Evolutionary conservation across 2,113 vertebrate genomes (phyloP).

Genomic region (Tympanuchus pallidicinctus): DNA sequence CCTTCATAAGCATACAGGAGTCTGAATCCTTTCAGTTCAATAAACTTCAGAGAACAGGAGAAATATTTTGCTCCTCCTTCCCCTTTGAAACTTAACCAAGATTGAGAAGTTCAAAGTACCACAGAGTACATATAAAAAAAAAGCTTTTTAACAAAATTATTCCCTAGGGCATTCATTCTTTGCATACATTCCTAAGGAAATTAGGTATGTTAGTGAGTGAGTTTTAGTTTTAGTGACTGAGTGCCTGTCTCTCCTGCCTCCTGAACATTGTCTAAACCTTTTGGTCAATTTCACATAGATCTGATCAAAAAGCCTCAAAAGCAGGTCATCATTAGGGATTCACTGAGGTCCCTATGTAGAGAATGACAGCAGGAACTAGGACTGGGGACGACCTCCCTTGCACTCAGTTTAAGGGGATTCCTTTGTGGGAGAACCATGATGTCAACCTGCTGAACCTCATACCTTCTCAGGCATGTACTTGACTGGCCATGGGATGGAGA

Average conservation of each 20-base stretch:
- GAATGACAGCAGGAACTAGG: background rate
- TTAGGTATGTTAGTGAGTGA: background rate
- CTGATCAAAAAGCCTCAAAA: background rate
- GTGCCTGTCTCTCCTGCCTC: background rate
- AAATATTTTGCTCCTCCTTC: background rate
- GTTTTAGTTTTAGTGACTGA: background rate
- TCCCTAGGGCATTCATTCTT: background rate
- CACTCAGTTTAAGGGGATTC: background rate
- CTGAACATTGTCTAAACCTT: background rate
- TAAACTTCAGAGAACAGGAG: background rate
- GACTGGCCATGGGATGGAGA: background rate
- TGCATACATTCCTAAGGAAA: background rate
- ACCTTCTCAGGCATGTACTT: background rate
- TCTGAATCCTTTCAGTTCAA: background rate
- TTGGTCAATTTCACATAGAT: background rate
- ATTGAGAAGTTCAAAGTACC: background rate
- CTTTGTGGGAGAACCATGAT: background rate
- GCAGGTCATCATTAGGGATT: background rate
- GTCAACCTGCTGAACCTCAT: accelerated
- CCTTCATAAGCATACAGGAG: background rate
- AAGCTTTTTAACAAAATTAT: background rate
- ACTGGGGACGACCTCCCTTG: accelerated
- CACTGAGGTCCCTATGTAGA: background rate
- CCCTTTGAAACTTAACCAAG: background rate
- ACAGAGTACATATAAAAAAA: background rate